Conservation (phyloP, 2,797 vertebrate genomes). For the Phataginus tricuspis region DNA sequence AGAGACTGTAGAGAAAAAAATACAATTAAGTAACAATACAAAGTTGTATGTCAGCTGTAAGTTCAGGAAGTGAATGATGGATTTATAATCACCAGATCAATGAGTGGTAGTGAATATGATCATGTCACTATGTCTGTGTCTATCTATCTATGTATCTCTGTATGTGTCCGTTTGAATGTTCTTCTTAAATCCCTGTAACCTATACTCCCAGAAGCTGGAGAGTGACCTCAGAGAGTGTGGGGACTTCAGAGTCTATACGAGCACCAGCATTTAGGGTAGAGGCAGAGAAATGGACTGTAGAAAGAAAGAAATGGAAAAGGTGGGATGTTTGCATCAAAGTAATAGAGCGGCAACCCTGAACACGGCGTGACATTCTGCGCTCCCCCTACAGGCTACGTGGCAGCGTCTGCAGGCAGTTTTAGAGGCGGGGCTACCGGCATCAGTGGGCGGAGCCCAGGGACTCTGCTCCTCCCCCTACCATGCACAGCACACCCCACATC, state of each 20-base stretch:
- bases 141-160: background rate
- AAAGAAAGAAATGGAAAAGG: background rate
- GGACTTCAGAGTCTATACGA: background rate
- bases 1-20: background rate
- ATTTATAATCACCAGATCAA: too few species aligned
- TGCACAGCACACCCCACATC: background rate
- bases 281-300: accelerated
- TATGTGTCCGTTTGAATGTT: background rate
- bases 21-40: too few species aligned
- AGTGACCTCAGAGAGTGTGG: background rate
- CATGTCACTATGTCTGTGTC: background rate
- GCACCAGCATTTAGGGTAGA: background rate
- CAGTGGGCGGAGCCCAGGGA: background rate
- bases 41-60: background rate
- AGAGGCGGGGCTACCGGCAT: accelerated
- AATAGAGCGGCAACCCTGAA: accelerated
- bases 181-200: background rate
- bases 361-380: accelerated
- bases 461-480: background rate
- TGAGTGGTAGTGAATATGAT: too few species aligned
- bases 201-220: background rate
- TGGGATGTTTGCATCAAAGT: background rate
- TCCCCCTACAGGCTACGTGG: too few species aligned
- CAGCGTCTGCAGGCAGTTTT: background rate
- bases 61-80: background rate